phyloP scores from a whole-genome alignment of 2,888 invertebrate species.

The Meiosimyza platycephala region DNA sequence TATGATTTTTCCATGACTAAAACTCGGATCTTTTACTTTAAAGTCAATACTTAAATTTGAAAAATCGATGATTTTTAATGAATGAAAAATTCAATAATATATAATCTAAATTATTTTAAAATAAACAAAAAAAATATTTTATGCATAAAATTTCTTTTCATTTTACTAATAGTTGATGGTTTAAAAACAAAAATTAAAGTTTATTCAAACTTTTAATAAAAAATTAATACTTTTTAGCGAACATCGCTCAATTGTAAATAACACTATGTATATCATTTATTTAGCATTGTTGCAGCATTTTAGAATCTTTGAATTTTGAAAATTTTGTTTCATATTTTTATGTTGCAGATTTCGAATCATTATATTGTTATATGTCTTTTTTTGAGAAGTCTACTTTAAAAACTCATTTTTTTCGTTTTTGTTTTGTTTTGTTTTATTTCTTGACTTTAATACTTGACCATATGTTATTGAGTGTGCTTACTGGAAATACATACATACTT shows the following conservation, averaged over 20 bases:
- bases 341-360: too few species aligned
- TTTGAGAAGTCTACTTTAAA: slow-evolving; percentile 37
- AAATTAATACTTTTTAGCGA: neutral
- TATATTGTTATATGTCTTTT: slow-evolving; percentile 10
- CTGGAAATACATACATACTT: neutral
- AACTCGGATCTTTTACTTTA: too few species aligned
- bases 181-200: too few species aligned
- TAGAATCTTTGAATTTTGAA: neutral
- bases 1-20: too few species aligned
- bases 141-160: too few species aligned
- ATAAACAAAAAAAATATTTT: too few species aligned
- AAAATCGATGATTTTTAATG: too few species aligned
- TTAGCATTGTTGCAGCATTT: slow-evolving; percentile 10
- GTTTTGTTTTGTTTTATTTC: slow-evolving; percentile 42
- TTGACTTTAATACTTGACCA: slow-evolving; percentile 31
- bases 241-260: slow-evolving; percentile 1
- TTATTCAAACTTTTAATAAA: neutral
- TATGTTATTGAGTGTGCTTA: neutral
- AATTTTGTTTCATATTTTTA: neutral
- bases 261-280: too few species aligned
- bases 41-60: too few species aligned
- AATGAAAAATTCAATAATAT: too few species aligned
- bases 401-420: slow-evolving; percentile 32
- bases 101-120: too few species aligned
- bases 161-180: too few species aligned